Evolutionary conservation across 1,140 invertebrate genomes (phyloP).

Genomic region (Drosophila truncata): DNA sequence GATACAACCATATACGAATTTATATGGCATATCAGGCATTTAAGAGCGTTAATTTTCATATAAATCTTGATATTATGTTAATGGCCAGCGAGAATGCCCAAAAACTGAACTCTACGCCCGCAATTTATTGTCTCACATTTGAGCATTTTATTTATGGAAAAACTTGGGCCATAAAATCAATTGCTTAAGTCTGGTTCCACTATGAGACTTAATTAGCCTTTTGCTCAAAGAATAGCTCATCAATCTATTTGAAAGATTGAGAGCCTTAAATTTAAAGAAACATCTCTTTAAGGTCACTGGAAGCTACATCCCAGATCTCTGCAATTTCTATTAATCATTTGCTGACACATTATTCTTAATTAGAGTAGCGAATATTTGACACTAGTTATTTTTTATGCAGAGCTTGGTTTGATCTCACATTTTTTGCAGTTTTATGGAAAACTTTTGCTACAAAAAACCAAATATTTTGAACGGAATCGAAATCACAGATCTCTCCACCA

Average conservation of each 20-base stretch:
- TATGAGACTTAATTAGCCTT: background rate
- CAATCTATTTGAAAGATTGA: background rate
- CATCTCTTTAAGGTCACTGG: background rate
- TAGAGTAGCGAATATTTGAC: constrained; percentile 24
- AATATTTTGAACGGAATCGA: constrained; percentile 41
- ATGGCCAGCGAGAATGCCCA: constrained; percentile 17
- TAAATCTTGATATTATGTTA: constrained; percentile 48
- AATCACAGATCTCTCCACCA: constrained; percentile 28
- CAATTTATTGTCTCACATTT: constrained; percentile 20
- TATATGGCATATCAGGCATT: constrained; percentile 30
- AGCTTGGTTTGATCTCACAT: constrained; percentile 21
- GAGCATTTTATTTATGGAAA: constrained; percentile 11
- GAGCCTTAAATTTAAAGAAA: background rate
- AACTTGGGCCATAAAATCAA: constrained; percentile 1
- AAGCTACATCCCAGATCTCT: constrained; percentile 2
- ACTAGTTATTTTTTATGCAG: constrained; percentile 5
- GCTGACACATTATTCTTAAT: constrained; percentile 53
- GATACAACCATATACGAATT: constrained; percentile 14
- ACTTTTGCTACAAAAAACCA: constrained; percentile 47
- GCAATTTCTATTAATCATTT: constrained; percentile 30
- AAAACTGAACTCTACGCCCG: constrained; percentile 5
- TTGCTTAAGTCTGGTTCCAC: constrained; percentile 3
- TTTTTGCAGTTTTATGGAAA: constrained; percentile 45
- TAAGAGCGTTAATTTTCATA: constrained; percentile 52
- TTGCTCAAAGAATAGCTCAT: background rate